Percentiles rank a stretch among this genome's conserved stretches.
Evolutionary conservation across 30 jellyfish, hydroid and myxozoan species (phyloP).

Genomic region (Cassiopea andromeda): DNA sequence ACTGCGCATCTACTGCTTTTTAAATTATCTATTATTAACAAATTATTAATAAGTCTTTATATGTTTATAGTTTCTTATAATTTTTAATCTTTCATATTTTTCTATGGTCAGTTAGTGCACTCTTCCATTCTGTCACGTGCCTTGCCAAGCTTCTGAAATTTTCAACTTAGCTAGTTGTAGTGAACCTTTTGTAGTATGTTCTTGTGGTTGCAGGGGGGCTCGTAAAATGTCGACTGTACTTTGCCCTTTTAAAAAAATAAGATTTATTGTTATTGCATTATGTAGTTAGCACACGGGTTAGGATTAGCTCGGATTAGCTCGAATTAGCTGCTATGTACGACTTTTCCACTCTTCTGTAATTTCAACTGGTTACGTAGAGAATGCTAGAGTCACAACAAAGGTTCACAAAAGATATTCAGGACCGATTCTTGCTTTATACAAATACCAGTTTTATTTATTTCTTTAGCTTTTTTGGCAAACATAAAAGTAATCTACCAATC

Average conservation of each 20-base stretch:
- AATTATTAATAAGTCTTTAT: neutral
- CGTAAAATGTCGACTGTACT: slow-evolving; percentile 79
- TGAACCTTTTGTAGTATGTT: slow-evolving; percentile 74
- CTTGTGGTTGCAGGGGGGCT: slow-evolving; percentile 80
- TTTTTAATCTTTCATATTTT: neutral
- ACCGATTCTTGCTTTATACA: neutral
- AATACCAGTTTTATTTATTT: neutral
- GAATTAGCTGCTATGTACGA: too few species aligned
- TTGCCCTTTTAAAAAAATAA: slow-evolving; percentile 65
- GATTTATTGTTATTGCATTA: neutral
- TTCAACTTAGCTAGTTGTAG: slow-evolving; percentile 52
- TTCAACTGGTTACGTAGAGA: slow-evolving; percentile 5
- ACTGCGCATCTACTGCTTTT: neutral
- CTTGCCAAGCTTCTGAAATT: slow-evolving; percentile 70
- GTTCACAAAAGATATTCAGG: neutral
- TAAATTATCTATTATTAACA: neutral
- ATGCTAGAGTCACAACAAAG: neutral
- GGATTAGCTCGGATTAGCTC: neutral
- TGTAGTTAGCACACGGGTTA: neutral
- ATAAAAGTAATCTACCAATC: too few species aligned
- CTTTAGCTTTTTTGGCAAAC: too few species aligned
- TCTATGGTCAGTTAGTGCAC: slow-evolving; percentile 14
- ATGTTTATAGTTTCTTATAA: neutral
- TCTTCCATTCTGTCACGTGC: slow-evolving; percentile 6
- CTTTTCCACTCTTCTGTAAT: slow-evolving; percentile 41